Percentiles rank a stretch among this genome's conserved stretches.
Conservation (phyloP, 2,888 invertebrate genomes). For the Plemyria rubiginata region DNA sequence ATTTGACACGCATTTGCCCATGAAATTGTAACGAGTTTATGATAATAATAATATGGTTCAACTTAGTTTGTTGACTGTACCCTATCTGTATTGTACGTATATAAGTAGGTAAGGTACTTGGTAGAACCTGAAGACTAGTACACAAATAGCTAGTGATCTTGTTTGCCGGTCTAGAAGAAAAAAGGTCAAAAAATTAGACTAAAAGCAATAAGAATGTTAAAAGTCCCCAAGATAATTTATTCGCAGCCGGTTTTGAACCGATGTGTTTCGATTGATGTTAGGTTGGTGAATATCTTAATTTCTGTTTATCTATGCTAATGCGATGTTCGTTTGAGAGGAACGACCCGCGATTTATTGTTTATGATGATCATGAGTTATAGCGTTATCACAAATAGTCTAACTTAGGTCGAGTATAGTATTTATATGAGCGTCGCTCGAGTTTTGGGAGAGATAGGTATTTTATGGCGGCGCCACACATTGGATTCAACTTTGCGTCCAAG, state of each 20-base stretch:
- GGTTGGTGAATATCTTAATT: constrained; percentile 39
- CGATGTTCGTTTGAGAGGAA: constrained; percentile 29
- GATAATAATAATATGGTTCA: too few relatives aligned
- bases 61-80: too few relatives aligned
- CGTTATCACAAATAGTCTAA: neutral
- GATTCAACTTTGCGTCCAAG: too few relatives aligned
- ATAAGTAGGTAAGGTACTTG: too few relatives aligned
- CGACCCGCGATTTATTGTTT: constrained; percentile 24
- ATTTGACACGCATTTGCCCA: too few relatives aligned
- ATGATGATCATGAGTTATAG: too few relatives aligned
- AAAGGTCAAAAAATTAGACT: neutral
- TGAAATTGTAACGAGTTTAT: too few relatives aligned
- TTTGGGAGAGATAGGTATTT: too few relatives aligned
- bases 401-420: neutral
- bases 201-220: neutral
- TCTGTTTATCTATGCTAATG: constrained; percentile 40
- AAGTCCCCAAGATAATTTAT: constrained; percentile 20
- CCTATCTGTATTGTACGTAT: too few relatives aligned
- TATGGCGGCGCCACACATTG: too few relatives aligned
- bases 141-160: too few relatives aligned
- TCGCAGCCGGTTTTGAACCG: constrained; percentile 24
- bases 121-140: too few relatives aligned
- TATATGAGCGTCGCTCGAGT: neutral
- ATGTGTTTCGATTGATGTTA: neutral
- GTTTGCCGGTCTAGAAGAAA: neutral